phyloP scores from a whole-genome alignment of 2,888 invertebrate genomes.

The Abrostola tripartita region DNA sequence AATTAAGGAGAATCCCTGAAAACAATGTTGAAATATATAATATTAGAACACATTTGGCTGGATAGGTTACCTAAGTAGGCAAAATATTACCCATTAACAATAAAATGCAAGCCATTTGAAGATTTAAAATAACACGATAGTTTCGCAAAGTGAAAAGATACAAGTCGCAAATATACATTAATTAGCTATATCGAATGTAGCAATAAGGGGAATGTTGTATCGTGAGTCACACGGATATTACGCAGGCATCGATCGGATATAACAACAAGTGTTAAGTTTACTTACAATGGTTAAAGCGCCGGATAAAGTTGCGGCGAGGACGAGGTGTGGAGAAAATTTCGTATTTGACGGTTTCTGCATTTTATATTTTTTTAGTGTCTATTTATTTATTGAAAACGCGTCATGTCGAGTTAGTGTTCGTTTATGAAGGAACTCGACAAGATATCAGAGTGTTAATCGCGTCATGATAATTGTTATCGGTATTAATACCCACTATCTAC shows the following conservation, averaged over 20 bases:
- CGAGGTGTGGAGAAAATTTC: slow-evolving; percentile 61
- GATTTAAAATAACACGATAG: background rate
- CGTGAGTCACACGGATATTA: slow-evolving; percentile 25
- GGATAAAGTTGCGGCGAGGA: slow-evolving; percentile 63
- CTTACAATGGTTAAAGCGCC: slow-evolving; percentile 73
- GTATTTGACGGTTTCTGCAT: slow-evolving; percentile 54
- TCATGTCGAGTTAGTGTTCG: slow-evolving; percentile 65
- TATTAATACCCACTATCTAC: slow-evolving; percentile 72
- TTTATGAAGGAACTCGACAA: slow-evolving; percentile 68
- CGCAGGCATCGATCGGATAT: slow-evolving; percentile 25
- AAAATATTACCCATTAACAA: background rate
- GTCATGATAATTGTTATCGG: slow-evolving; percentile 82
- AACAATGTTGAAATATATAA: slow-evolving; percentile 21
- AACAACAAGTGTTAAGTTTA: slow-evolving; percentile 30
- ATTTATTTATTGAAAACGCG: slow-evolving; percentile 58
- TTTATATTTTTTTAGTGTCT: slow-evolving; percentile 43
- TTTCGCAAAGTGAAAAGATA: slow-evolving; percentile 36
- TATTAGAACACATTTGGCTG: background rate
- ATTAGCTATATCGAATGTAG: background rate
- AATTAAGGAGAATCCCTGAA: slow-evolving; percentile 67
- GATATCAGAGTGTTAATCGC: slow-evolving; percentile 73
- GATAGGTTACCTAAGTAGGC: background rate
- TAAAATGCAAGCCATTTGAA: no score
- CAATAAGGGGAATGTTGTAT: slow-evolving; percentile 5
- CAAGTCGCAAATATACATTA: slow-evolving; percentile 21